These are phyloP conservation scores for Poeciliopsis infans DNA, from an alignment of 2,797 vertebrate genomes.

Conservation along the genomic window DNA sequence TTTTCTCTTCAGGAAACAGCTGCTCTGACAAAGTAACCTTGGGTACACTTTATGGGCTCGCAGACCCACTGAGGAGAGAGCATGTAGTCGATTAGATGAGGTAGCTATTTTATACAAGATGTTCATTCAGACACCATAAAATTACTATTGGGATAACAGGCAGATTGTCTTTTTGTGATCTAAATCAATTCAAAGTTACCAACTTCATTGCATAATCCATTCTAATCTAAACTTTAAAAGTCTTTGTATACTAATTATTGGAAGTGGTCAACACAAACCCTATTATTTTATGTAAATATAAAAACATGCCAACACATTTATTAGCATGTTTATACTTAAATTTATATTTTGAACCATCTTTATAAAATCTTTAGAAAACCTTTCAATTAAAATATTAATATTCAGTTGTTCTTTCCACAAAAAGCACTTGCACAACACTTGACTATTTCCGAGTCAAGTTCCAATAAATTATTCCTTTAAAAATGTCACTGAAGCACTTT, in stretches of 20 bases:
- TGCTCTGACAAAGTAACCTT: constrained; percentile 64
- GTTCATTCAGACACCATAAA: constrained; percentile 6
- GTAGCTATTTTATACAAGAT: constrained; percentile 40
- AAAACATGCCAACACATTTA: no score
- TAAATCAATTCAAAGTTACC: background rate
- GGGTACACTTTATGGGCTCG: constrained; percentile 61
- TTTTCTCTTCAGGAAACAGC: constrained; percentile 62
- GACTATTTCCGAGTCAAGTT: background rate
- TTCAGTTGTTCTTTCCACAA: background rate
- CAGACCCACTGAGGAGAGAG: constrained; percentile 36
- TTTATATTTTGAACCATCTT: background rate
- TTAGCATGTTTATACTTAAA: no score
- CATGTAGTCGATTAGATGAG: constrained; percentile 43
- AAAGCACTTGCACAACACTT: background rate
- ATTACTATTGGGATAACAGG: background rate
- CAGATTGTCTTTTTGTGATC: background rate
- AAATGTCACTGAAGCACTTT: background rate
- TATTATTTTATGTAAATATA: background rate
- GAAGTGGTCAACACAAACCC: background rate
- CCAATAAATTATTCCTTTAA: background rate
- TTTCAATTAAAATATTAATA: background rate
- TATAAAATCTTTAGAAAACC: background rate
- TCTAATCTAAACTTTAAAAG: no score
- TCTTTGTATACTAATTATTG: background rate
- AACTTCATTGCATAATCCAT: background rate